Percentiles rank a stretch among this genome's conserved stretches.
phyloP scores from a whole-genome alignment of 2,113 vertebrate genomes.

The Cyanistes caeruleus region DNA sequence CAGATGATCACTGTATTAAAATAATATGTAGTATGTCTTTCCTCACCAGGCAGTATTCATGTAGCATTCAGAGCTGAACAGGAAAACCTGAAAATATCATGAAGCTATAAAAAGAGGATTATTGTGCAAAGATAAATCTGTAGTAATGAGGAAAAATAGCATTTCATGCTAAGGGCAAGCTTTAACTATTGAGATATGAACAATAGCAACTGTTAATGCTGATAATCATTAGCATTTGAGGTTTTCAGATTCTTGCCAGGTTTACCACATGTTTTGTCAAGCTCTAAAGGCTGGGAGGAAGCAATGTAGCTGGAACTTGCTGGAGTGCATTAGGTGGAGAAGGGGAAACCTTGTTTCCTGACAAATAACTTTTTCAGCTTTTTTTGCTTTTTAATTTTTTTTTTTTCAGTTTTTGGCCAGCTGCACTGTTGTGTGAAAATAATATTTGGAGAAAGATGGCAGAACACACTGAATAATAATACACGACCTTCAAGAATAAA shows the following conservation, averaged over 20 bases:
- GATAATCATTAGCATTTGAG: neutral
- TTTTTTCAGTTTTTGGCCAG: neutral
- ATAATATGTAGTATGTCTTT: neutral
- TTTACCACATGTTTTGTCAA: neutral
- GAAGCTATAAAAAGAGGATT: neutral
- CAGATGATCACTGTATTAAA: neutral
- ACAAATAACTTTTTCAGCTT: neutral
- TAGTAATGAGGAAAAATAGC: neutral
- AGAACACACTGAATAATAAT: neutral
- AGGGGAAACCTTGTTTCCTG: conserved; percentile 40
- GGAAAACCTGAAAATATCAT: neutral
- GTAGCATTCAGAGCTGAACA: neutral
- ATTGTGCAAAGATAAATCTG: neutral
- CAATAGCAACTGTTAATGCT: neutral
- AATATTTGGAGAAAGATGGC: neutral
- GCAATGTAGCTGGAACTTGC: neutral
- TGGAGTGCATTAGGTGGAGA: conserved; percentile 4
- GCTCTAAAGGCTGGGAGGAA: neutral
- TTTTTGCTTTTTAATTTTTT: conserved; percentile 14
- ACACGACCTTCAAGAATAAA: neutral
- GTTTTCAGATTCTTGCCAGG: neutral
- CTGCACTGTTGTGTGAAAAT: neutral
- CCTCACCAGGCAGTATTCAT: neutral
- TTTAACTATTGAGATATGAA: neutral
- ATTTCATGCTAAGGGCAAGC: neutral